Evolutionary conservation across 2,888 invertebrate species (phyloP).

Genomic region (Machimus rusticus): DNA sequence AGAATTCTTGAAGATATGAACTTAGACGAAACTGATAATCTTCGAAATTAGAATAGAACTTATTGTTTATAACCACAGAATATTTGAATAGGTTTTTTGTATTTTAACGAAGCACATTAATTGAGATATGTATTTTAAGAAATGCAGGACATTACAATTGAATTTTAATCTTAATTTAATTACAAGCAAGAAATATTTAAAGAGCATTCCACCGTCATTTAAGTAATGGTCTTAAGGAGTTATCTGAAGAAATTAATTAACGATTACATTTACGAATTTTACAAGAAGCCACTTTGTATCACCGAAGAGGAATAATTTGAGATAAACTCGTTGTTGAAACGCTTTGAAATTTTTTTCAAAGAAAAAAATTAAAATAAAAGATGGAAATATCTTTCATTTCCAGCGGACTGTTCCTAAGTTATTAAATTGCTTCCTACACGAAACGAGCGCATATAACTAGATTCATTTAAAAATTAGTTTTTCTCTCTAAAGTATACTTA

Average conservation of each 20-base stretch:
- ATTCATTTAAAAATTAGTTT: conserved; percentile 18
- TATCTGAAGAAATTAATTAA: not conserved
- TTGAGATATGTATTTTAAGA: too few relatives aligned
- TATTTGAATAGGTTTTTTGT: too few relatives aligned
- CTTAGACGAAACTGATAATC: too few relatives aligned
- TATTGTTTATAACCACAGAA: too few relatives aligned
- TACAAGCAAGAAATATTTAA: not conserved
- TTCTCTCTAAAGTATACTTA: conserved; percentile 27
- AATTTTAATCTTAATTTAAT: too few relatives aligned
- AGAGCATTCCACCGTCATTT: not conserved
- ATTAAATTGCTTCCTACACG: conserved; percentile 27
- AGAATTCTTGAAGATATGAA: not conserved
- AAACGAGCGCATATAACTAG: conserved; percentile 22
- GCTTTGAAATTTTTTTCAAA: not conserved
- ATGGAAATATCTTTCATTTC: not conserved
- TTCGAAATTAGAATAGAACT: too few relatives aligned
- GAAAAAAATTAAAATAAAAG: not conserved
- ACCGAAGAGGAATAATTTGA: not conserved
- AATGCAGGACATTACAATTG: too few relatives aligned
- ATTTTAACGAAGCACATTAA: too few relatives aligned
- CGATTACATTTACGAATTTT: not conserved
- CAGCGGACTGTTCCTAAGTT: conserved; percentile 20
- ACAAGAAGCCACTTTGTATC: not conserved
- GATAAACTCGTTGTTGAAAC: not conserved
- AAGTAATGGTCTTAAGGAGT: not conserved